These are phyloP conservation scores for Drosophila nikananu DNA, from an alignment of 1,140 invertebrate genomes.

Conservation along the genomic window DNA sequence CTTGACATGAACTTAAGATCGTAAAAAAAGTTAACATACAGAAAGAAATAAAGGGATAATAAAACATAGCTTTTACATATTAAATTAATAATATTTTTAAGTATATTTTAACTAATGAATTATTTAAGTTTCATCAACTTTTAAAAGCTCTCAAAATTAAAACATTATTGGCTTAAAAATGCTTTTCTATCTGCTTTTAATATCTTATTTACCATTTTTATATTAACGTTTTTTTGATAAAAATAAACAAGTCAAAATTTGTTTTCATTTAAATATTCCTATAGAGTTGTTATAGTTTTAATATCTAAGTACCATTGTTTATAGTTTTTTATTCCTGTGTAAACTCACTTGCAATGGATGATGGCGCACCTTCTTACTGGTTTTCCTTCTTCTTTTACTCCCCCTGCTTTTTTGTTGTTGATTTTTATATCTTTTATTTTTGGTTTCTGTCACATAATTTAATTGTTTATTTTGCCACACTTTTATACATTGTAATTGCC, in stretches of 20 bases:
- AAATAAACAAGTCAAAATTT: too few relatives aligned
- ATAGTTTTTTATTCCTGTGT: neutral
- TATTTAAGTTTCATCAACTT: too few relatives aligned
- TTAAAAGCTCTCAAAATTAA: too few relatives aligned
- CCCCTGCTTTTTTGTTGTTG: neutral
- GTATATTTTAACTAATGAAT: too few relatives aligned
- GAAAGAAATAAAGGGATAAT: neutral
- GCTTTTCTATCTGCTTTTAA: too few relatives aligned
- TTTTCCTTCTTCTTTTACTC: neutral
- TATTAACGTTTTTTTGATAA: too few relatives aligned
- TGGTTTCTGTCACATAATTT: conserved; percentile 51
- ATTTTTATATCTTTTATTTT: neutral
- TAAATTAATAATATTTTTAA: too few relatives aligned
- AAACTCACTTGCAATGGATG: conserved; percentile 27
- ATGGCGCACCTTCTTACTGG: conserved; percentile 49
- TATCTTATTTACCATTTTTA: too few relatives aligned
- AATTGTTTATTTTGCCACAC: conserved; percentile 70
- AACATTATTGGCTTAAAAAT: too few relatives aligned
- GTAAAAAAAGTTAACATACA: neutral
- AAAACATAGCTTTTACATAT: too few relatives aligned
- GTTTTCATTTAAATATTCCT: too few relatives aligned
- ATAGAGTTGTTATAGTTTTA: neutral
- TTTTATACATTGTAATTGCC: conserved; percentile 71
- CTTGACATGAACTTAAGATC: conserved; percentile 16
- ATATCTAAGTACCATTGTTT: neutral